Evolutionary conservation across 92 coral and sea anemone species (phyloP).

Genomic region (Phenganax subtilis): DNA sequence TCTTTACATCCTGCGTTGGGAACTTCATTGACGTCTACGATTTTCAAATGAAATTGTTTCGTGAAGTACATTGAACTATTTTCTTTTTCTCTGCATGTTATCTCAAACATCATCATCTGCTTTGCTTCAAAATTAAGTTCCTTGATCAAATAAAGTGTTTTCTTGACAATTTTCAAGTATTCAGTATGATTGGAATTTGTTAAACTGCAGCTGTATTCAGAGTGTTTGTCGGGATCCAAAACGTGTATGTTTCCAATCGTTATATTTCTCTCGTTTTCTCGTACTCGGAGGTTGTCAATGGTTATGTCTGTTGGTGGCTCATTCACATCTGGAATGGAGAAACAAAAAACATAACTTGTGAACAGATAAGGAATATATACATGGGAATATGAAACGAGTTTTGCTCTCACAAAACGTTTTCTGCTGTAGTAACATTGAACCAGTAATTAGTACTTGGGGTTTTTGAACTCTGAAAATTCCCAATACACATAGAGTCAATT

Average conservation of each 20-base stretch:
- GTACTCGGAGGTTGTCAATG: slow-evolving; percentile 42
- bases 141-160: slow-evolving; percentile 30
- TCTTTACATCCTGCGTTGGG: slow-evolving; percentile 23
- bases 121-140: slow-evolving; percentile 33
- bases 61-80: slow-evolving; percentile 4
- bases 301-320: slow-evolving; percentile 64
- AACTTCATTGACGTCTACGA: slow-evolving; percentile 20
- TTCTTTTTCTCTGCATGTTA: slow-evolving; percentile 16
- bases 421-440: no score
- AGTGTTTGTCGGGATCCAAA: slow-evolving; percentile 72
- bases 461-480: no score
- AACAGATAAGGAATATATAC: neutral
- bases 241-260: slow-evolving; percentile 59
- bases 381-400: neutral
- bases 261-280: slow-evolving; percentile 60
- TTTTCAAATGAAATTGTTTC: slow-evolving; percentile 4
- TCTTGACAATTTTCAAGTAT: slow-evolving; percentile 11
- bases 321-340: slow-evolving; percentile 57
- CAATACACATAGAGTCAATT: no score
- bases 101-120: neutral
- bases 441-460: no score
- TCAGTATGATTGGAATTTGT: slow-evolving; percentile 26
- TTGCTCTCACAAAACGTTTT: no score
- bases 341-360: neutral
- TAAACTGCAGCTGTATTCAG: slow-evolving; percentile 61